Base-by-base conservation (phyloP, 2,113 vertebrate genomes). In the Megaceryle torquata region DNA sequence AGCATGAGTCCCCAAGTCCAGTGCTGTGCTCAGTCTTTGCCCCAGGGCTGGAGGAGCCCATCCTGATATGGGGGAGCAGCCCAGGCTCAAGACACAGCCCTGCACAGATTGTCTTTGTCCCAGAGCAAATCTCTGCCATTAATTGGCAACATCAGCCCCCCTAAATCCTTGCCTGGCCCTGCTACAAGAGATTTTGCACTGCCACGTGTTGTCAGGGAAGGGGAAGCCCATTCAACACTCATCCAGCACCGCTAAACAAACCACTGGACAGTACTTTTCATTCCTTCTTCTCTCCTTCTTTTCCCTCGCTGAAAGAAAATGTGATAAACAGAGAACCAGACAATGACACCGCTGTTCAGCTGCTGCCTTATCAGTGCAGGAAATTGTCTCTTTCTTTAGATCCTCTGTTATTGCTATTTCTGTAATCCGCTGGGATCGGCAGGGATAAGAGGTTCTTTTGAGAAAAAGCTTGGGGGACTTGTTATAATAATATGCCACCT, bases 371-470 rank as follows among this genome's bases (percentile, higher is more conserved):
- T 97, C 97, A 70, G 94, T 0, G 7, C 87, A 96, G 94, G 96
- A 97, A 97, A 97, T 96, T 97, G 96, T 97, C 97, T 97, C 95
- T 94, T 96, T 94, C 97, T 97, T 97, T 67, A 94, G 94, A 97
- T 96, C 70, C 92, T 94, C 53, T 86, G 93, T 92, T 97, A 68
- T 65, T 97, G 97, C 94, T 97, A 90, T 97, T 97, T 87, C 97
- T 96, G 93, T 96, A 97, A 97, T 94, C 95, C 87, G 11, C 88
- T 2, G 95, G 97, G 97, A 97, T 96, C 92, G 76, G 88, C 74
- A 33, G 91, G 92, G 96, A 97, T 96, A 83, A 97, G 94, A 97
- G 92, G 56, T 60, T 96, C 96, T 92, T 93, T 86, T 82, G 72
- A 96, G 92, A 91, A 90, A 97, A 88, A 85, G 94, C 97, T 97